Conservation (phyloP, 2,888 invertebrate genomes). For the Apocheima hispidaria region DNA sequence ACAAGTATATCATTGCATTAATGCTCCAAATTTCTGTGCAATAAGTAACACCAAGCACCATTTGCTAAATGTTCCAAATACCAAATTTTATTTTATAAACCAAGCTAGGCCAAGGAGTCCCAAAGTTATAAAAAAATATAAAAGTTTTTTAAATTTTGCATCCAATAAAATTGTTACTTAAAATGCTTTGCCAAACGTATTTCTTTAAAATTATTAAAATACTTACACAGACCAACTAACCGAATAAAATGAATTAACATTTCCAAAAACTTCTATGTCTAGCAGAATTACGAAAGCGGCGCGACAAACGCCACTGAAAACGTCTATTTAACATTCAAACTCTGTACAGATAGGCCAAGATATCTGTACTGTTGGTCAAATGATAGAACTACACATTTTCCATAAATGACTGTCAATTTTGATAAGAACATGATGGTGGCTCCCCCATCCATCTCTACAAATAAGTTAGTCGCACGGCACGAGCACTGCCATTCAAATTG, state of each 20-base stretch:
- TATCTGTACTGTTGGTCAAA: not conserved
- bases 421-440: not conserved
- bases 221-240: conserved; percentile 1
- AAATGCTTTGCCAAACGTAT: not conserved
- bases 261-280: conserved; percentile 19
- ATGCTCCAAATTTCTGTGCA: too few relatives aligned
- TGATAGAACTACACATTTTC: not conserved
- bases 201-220: conserved; percentile 7
- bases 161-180: not conserved
- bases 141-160: not conserved
- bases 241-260: conserved; percentile 22
- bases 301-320: conserved; percentile 50
- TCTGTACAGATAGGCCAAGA: conserved; percentile 19
- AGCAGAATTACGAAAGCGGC: conserved; percentile 50
- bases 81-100: too few relatives aligned
- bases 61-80: too few relatives aligned
- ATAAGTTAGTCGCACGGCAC: conserved; percentile 45
- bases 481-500: conserved; percentile 66
- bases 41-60: too few relatives aligned
- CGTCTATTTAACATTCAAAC: conserved; percentile 69
- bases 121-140: too few relatives aligned
- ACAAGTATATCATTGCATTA: not conserved
- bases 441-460: not conserved
- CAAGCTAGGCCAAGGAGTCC: too few relatives aligned
- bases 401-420: not conserved